A percentile compares a stretch with the other conserved stretches of the same genome.
Evolutionary conservation across 2,113 vertebrate genomes (phyloP).

Genomic region (Chaetodon auriga): DNA sequence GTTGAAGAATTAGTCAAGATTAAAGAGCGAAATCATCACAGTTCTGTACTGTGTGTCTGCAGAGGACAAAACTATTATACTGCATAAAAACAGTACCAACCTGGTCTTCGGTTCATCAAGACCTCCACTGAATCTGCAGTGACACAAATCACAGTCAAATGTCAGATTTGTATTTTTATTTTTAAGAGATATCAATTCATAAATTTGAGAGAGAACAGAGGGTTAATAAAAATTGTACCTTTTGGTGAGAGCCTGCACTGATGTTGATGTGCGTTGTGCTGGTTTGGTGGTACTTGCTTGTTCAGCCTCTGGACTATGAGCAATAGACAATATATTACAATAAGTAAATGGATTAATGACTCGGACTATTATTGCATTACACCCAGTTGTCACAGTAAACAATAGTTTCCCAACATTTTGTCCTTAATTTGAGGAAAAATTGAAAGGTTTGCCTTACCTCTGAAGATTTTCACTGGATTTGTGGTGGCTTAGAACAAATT

Average conservation of each 20-base stretch:
- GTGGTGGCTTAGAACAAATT: conserved; percentile 65
- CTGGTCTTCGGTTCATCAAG: conserved; percentile 64
- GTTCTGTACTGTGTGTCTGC: not conserved
- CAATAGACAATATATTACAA: not conserved
- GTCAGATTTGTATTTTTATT: too few relatives aligned
- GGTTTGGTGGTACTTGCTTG: conserved; percentile 37
- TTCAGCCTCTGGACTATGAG: conserved; percentile 46
- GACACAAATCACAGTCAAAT: conserved; percentile 26
- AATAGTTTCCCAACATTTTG: not conserved
- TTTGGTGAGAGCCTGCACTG: conserved; percentile 74
- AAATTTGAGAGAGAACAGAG: not conserved
- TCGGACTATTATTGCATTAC: not conserved
- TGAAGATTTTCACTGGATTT: conserved; percentile 63
- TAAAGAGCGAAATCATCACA: too few relatives aligned
- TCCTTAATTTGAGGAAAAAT: not conserved
- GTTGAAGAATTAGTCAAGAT: not conserved
- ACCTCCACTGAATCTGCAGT: conserved; percentile 73
- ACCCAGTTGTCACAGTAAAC: not conserved
- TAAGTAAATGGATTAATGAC: not conserved
- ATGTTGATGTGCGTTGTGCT: conserved; percentile 35
- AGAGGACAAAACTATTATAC: not conserved
- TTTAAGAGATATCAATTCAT: too few relatives aligned
- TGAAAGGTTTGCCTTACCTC: conserved; percentile 62
- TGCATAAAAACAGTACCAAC: conserved; percentile 56
- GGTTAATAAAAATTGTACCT: conserved; percentile 62